Base-by-base conservation (phyloP, 1,140 invertebrate species). In the Diabrotica undecimpunctata region DNA sequence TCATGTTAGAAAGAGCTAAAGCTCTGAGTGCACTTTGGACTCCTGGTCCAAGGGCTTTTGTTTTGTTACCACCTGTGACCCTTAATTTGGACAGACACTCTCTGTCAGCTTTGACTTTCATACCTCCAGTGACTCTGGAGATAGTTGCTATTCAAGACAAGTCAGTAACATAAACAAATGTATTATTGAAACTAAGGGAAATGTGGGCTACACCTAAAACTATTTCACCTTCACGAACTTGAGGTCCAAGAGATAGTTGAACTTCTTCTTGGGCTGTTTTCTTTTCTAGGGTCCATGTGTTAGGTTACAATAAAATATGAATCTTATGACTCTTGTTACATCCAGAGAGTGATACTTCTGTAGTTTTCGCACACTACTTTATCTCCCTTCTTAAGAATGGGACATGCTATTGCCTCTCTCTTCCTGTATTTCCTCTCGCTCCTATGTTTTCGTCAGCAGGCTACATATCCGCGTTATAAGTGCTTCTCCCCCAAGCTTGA, bases 21-120 rank as follows among this genome's bases (percentile, higher is more conserved):
- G 98, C 97, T 72, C 98, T 86, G 2, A 99, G 86, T 59, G 98
- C 98, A 56, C 96, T 97, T 81, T 99, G 98, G 56, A 97, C 98
- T 72, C 97, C 97, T 41, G 97, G 98, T 79, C 98, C 97, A 54
- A 96, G 96, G 4, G 95, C 98, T 82, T 98, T 98, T 35, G 95
- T 97, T 77, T 94, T 96, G 82, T 97, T 99, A 55, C 98, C 98
- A 76, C 98, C 97, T 67, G 97, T 99, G 14, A 97, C 97, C 76
- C 98, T 87, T 60, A 99, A 83, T 81, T 98, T 99, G 75, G n/a
- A n/a, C n/a, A n/a, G n/a, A n/a, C n/a, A n/a, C n/a, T n/a, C n/a
- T n/a, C n/a, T n/a, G n/a, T n/a, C n/a, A n/a, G n/a, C n/a, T n/a
- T 51, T 51, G 10, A 51, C 6, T 51, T 51, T 51, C 5, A 51